These are phyloP conservation scores for Kryphioiulus occultus DNA, from an alignment of 2,888 invertebrate species.

Conservation along the genomic window DNA sequence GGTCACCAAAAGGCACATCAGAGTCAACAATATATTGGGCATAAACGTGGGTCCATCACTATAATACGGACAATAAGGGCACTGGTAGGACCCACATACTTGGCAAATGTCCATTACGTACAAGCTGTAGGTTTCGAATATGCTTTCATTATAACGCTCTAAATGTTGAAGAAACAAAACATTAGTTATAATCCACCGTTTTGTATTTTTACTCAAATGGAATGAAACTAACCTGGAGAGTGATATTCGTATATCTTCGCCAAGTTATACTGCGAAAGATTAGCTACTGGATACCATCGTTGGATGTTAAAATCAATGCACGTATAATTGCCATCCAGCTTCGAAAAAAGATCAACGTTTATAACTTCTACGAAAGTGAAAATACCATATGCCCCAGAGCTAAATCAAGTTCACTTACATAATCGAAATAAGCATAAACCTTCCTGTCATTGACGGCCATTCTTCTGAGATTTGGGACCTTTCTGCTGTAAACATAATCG, in stretches of 20 bases:
- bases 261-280: slow-evolving; percentile 63
- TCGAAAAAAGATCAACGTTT: slow-evolving; percentile 53
- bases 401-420: slow-evolving; percentile 70
- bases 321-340: slow-evolving; percentile 62
- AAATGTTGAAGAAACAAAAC: slow-evolving; percentile 59
- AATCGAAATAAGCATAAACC: slow-evolving; percentile 92
- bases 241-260: slow-evolving; percentile 65
- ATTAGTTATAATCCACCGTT: not conserved
- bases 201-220: not conserved
- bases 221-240: slow-evolving; percentile 62
- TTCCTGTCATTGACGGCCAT: slow-evolving; percentile 83
- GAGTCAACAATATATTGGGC: not conserved
- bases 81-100: slow-evolving; percentile 93
- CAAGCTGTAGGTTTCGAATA: slow-evolving; percentile 85
- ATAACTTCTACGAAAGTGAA: not conserved
- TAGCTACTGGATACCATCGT: slow-evolving; percentile 66
- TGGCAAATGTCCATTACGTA: slow-evolving; percentile 90
- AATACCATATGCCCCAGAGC: too few relatives aligned
- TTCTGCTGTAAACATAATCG: slow-evolving; percentile 78
- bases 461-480: slow-evolving; percentile 81
- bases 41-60: slow-evolving; percentile 32
- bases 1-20: not conserved
- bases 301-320: slow-evolving; percentile 64
- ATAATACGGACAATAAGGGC: slow-evolving; percentile 76
- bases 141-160: slow-evolving; percentile 92